Conservation (phyloP, 2,113 vertebrate genomes). For the Crotalus helleri region DNA sequence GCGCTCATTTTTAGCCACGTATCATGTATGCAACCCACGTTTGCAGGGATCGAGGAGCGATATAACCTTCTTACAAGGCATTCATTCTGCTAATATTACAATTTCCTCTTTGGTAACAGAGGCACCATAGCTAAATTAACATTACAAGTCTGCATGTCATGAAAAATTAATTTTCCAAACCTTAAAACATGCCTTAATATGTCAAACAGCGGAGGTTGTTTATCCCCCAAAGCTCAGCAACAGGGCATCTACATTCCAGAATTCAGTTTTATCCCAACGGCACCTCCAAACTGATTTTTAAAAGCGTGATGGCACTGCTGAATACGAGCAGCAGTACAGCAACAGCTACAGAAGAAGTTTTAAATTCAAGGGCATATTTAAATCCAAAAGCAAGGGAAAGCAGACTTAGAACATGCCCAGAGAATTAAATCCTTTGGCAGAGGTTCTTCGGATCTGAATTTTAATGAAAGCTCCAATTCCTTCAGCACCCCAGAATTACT, state of each 20-base stretch:
- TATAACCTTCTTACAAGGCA: background rate
- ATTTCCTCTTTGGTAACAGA: background rate
- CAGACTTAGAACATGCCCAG: constrained; percentile 3
- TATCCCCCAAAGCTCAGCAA: background rate
- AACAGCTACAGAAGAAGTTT: background rate
- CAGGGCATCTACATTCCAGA: background rate
- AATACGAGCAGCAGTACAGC: background rate
- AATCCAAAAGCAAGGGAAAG: background rate
- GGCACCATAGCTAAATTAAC: background rate
- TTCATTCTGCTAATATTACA: background rate
- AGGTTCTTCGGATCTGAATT: constrained; percentile 27
- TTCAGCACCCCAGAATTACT: background rate
- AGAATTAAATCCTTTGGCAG: background rate
- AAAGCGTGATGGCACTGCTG: background rate
- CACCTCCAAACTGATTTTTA: background rate
- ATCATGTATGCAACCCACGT: background rate
- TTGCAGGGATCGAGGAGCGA: background rate
- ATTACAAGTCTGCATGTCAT: background rate
- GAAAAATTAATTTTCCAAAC: constrained; percentile 20
- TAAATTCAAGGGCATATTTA: background rate
- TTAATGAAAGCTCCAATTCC: constrained; percentile 43
- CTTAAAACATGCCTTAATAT: background rate
- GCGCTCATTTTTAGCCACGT: background rate
- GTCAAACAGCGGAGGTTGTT: background rate
- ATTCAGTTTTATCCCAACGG: background rate